Evolutionary conservation across 2,888 invertebrate species (phyloP).

Genomic region (Pediacus dermestoides): DNA sequence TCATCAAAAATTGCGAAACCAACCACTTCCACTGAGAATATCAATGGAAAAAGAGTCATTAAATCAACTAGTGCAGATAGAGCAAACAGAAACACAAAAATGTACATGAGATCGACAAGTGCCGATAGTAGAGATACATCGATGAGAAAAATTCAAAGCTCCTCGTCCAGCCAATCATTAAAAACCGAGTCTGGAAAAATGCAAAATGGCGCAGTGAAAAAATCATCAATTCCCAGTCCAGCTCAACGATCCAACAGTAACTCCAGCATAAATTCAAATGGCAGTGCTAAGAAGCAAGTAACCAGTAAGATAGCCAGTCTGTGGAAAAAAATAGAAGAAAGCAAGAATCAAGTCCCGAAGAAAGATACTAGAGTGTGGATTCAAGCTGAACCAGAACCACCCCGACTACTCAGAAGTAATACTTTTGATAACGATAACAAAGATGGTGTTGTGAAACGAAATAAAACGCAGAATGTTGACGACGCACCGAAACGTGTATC

Average conservation of each 20-base stretch:
- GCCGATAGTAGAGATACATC: constrained; percentile 43
- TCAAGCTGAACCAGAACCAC: constrained; percentile 41
- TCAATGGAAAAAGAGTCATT: too few relatives aligned
- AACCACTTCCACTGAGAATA: background rate
- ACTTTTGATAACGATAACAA: constrained; percentile 65
- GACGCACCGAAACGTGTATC: constrained; percentile 50
- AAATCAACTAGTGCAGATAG: constrained; percentile 42
- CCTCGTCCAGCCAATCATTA: constrained; percentile 57
- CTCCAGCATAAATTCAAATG: constrained; percentile 50
- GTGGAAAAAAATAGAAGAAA: constrained; percentile 75
- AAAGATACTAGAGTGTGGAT: constrained; percentile 50
- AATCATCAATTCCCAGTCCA: constrained; percentile 34
- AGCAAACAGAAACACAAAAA: constrained; percentile 27
- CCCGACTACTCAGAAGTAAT: constrained; percentile 59
- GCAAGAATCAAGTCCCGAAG: constrained; percentile 55
- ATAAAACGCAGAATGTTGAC: constrained; percentile 31
- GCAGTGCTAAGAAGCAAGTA: constrained; percentile 56
- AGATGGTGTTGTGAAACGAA: constrained; percentile 32
- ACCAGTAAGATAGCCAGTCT: constrained; percentile 77
- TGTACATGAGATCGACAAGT: constrained; percentile 46
- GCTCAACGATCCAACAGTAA: constrained; percentile 57
- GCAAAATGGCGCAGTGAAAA: constrained; percentile 38
- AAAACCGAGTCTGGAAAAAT: constrained; percentile 46
- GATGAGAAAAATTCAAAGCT: constrained; percentile 48
- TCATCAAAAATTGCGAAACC: constrained; percentile 34